A percentile compares a stretch with the other conserved stretches of the same genome.
phyloP scores from a whole-genome alignment of 2,888 invertebrate species.

The Lasioglossum oenotherae region DNA sequence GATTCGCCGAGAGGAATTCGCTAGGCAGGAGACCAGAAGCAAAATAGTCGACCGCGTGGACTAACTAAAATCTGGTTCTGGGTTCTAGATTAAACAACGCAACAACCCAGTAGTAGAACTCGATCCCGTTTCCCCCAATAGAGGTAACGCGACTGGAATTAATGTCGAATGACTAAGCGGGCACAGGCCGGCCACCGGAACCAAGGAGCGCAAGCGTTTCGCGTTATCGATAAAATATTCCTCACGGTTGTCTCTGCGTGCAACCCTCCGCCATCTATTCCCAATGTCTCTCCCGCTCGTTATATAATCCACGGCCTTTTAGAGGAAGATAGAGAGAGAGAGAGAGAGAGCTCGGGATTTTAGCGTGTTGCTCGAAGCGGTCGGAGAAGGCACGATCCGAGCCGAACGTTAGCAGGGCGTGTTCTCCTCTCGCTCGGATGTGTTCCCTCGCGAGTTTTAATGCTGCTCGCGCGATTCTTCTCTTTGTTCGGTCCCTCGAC shows the following conservation, averaged over 20 bases:
- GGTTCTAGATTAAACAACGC: background rate
- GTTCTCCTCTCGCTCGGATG: constrained; percentile 33
- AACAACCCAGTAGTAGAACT: background rate
- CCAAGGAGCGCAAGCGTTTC: constrained; percentile 45
- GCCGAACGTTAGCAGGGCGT: constrained; percentile 30
- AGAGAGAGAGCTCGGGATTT: constrained; percentile 8
- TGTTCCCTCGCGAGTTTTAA: constrained; percentile 8
- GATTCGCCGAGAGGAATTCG: background rate
- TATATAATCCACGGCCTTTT: constrained; percentile 22
- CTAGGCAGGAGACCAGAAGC: background rate
- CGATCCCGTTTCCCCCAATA: constrained; percentile 18
- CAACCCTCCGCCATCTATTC: constrained; percentile 9
- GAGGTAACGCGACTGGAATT: constrained; percentile 68
- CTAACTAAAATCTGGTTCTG: constrained; percentile 7
- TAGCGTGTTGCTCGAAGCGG: constrained; percentile 29
- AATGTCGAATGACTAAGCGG: constrained; percentile 72
- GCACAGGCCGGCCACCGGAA: constrained; percentile 46
- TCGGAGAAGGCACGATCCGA: background rate
- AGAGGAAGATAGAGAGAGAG: background rate
- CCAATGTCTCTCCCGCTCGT: constrained; percentile 34
- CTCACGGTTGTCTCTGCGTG: constrained; percentile 10
- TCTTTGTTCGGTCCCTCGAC: background rate
- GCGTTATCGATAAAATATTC: constrained; percentile 62
- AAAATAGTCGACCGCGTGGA: background rate
- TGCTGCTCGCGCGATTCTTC: constrained; percentile 19